Conservation (phyloP, 1,140 invertebrate species). For the Fopius arisanus region DNA sequence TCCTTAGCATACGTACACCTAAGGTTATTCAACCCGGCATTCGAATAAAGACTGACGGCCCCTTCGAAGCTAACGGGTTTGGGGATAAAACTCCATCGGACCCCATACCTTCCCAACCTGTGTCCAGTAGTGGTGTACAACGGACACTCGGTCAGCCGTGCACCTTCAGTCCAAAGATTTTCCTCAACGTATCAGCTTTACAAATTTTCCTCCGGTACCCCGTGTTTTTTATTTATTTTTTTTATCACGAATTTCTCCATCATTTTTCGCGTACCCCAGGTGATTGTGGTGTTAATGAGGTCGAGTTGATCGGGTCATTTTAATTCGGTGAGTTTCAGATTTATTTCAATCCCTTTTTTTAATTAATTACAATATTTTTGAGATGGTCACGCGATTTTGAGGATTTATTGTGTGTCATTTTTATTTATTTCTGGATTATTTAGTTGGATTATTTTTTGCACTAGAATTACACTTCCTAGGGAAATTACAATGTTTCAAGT, state of each 20-base stretch:
- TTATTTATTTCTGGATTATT: too few species aligned
- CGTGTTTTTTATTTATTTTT: constrained; percentile 11
- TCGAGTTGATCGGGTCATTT: background rate
- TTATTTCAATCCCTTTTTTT: background rate
- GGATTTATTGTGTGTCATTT: too few species aligned
- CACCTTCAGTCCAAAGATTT: constrained; percentile 58
- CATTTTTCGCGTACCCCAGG: background rate
- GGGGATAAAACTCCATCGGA: constrained; percentile 36
- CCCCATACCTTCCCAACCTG: constrained; percentile 34
- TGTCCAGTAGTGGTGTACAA: constrained; percentile 36
- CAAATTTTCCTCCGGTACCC: background rate
- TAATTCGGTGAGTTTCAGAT: background rate
- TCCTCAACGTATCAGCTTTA: constrained; percentile 29
- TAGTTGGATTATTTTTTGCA: too few species aligned
- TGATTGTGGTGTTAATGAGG: background rate
- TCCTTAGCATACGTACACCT: constrained; percentile 52
- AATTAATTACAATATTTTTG: too few species aligned
- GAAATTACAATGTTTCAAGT: too few species aligned
- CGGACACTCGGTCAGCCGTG: constrained; percentile 62
- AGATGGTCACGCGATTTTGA: too few species aligned
- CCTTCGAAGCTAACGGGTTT: constrained; percentile 42
- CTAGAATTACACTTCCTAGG: too few species aligned
- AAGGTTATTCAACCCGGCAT: constrained; percentile 62
- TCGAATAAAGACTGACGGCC: constrained; percentile 32
- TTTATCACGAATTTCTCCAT: background rate